Conservation (phyloP, 2,888 invertebrate species). For the Ceramica pisi region DNA sequence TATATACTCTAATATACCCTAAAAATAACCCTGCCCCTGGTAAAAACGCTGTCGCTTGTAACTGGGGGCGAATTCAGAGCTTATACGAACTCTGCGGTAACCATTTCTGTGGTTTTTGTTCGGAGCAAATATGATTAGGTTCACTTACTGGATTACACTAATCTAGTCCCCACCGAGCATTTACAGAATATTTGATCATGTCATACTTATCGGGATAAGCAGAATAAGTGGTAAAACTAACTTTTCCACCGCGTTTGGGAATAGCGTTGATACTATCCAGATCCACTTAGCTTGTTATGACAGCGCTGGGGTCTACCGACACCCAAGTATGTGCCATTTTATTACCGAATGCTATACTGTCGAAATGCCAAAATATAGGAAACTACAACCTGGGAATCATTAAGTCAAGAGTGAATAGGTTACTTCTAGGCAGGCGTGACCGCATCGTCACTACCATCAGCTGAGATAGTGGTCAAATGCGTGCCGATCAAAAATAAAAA, state of each 20-base stretch:
- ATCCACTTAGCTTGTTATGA: neutral
- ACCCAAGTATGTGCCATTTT: neutral
- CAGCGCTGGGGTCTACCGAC: neutral
- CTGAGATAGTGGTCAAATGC: too few species aligned
- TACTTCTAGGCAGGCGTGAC: too few species aligned
- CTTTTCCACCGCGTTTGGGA: conserved; percentile 5
- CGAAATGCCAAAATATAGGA: too few species aligned
- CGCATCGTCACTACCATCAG: too few species aligned
- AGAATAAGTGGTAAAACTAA: conserved; percentile 27
- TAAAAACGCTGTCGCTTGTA: conserved; percentile 21
- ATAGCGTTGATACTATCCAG: conserved; percentile 13
- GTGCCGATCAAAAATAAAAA: too few species aligned
- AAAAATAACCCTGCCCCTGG: neutral
- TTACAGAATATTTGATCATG: conserved; percentile 58
- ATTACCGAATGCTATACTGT: too few species aligned
- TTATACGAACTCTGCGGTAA: conserved; percentile 53
- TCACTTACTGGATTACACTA: conserved; percentile 64
- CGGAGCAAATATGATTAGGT: conserved; percentile 66
- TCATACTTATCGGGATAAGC: conserved; percentile 29
- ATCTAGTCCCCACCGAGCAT: conserved; percentile 48
- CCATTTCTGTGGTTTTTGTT: conserved; percentile 66
- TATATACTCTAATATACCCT: neutral
- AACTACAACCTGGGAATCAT: too few species aligned
- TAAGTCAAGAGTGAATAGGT: too few species aligned
- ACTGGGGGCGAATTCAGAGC: conserved; percentile 25